phyloP scores from a whole-genome alignment of 2,113 vertebrate genomes.

The Grus americana region DNA sequence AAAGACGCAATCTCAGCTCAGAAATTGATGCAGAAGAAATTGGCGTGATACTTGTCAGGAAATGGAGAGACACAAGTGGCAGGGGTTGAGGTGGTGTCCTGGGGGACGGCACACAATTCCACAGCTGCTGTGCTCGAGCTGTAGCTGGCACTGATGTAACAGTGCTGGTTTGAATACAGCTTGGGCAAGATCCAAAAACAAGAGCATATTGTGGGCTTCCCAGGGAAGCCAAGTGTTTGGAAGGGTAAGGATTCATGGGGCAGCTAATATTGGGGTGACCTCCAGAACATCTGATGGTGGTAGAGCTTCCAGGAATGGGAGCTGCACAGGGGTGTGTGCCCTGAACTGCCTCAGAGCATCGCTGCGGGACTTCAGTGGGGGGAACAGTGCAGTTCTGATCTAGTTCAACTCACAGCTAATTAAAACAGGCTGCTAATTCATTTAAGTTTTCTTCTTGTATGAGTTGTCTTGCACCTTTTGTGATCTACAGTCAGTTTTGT shows the following conservation, averaged over 20 bases:
- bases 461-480: background rate
- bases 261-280: background rate
- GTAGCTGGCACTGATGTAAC: background rate
- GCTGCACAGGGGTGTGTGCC: background rate
- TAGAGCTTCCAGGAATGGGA: background rate
- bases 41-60: background rate
- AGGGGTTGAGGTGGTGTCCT: background rate
- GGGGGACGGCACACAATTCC: background rate
- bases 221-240: background rate
- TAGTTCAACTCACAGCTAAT: background rate
- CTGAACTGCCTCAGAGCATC: background rate
- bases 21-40: background rate
- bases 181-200: background rate
- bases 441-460: background rate
- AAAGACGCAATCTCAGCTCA: background rate
- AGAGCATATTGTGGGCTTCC: background rate
- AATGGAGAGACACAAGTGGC: background rate
- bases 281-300: background rate
- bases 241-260: background rate
- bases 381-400: background rate
- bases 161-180: background rate
- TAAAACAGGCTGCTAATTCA: background rate
- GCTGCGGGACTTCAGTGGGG: accelerated
- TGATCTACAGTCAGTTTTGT: background rate
- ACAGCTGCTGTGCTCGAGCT: background rate